These are phyloP conservation scores for Sebastes reedi DNA, from an alignment of 2,797 vertebrate species.

Conservation along the genomic window DNA sequence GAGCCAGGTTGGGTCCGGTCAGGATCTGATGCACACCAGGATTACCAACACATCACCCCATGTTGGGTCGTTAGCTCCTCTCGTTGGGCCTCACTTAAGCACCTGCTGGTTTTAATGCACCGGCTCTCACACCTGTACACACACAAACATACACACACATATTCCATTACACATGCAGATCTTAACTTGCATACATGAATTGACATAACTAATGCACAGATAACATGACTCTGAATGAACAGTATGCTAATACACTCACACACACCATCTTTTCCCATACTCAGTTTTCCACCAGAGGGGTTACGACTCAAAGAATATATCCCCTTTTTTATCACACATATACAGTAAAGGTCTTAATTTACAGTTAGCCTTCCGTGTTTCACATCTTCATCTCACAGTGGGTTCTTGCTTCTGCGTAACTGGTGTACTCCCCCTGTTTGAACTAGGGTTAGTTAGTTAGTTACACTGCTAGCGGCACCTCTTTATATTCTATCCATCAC, in stretches of 20 bases:
- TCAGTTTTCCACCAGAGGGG: constrained; percentile 36
- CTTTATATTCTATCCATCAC: constrained; percentile 50
- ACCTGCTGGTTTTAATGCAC: constrained; percentile 63
- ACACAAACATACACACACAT: background rate
- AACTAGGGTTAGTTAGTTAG: constrained; percentile 51
- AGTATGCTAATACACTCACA: constrained; percentile 31
- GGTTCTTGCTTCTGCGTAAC: constrained; percentile 59
- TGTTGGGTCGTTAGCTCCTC: constrained; percentile 40
- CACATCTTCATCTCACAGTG: constrained; percentile 59
- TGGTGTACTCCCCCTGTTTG: constrained; percentile 42
- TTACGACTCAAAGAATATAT: constrained; percentile 37
- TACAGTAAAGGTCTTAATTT: constrained; percentile 69
- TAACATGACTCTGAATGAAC: constrained; percentile 43
- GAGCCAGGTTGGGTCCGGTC: constrained; percentile 33
- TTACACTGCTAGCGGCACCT: constrained; percentile 54
- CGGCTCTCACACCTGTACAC: constrained; percentile 40
- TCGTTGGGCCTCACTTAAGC: constrained; percentile 64
- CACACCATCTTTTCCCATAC: constrained; percentile 20
- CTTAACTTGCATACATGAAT: constrained; percentile 23
- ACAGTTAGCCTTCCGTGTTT: constrained; percentile 54
- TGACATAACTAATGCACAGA: constrained; percentile 37
- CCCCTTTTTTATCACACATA: constrained; percentile 45
- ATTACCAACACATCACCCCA: constrained; percentile 45
- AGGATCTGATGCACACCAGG: constrained; percentile 67
- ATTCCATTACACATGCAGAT: constrained; percentile 13